Percentiles rank a stretch among this genome's conserved stretches.
Evolutionary conservation across 2,888 invertebrate genomes (phyloP).

Genomic region (Endomychus coccineus): DNA sequence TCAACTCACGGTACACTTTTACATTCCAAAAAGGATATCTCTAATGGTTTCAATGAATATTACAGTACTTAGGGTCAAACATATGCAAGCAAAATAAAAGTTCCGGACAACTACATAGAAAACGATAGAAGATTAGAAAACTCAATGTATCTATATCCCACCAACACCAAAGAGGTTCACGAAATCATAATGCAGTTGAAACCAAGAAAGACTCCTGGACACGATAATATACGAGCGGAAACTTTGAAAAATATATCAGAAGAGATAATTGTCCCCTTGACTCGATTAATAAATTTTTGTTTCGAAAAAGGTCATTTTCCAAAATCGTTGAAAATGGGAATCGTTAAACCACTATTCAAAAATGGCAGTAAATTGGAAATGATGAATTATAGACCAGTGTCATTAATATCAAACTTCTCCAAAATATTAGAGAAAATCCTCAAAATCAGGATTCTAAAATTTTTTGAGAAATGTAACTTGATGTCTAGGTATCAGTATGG

Average conservation of each 20-base stretch:
- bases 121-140: slow-evolving; percentile 1
- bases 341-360: slow-evolving; percentile 1
- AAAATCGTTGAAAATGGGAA: slow-evolving; percentile 1
- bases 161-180: slow-evolving; percentile 3
- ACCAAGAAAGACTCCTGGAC: not conserved
- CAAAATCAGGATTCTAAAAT: slow-evolving; percentile 1
- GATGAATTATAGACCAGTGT: slow-evolving; percentile 4
- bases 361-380: slow-evolving; percentile 1
- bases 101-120: slow-evolving; percentile 1
- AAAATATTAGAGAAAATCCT: slow-evolving; percentile 2
- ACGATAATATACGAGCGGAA: not conserved
- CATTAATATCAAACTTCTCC: not conserved
- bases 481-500: too few relatives aligned
- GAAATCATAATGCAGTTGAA: not conserved
- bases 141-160: slow-evolving; percentile 4
- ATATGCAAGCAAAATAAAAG: not conserved
- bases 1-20: not conserved
- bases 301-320: too few relatives aligned
- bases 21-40: not conserved
- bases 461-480: too few relatives aligned
- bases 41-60: slow-evolving; percentile 1
- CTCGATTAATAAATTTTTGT: too few relatives aligned
- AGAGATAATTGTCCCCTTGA: slow-evolving; percentile 5
- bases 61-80: not conserved
- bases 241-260: slow-evolving; percentile 2